Base-by-base conservation (phyloP, 2,888 invertebrate species). In the Drosophila anceps region DNA sequence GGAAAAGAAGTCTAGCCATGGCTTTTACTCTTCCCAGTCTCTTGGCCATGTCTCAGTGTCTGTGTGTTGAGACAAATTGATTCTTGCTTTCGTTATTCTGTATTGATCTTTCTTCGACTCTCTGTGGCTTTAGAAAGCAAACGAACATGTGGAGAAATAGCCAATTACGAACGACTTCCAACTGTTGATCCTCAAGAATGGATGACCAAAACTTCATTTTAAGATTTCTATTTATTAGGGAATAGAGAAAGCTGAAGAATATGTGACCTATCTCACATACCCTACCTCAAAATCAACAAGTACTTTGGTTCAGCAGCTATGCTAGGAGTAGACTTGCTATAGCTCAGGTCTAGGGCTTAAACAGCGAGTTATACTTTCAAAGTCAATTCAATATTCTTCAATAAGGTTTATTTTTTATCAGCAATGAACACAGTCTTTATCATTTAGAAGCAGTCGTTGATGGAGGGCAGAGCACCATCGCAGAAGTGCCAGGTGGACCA, bases 401-500 rank as follows among this genome's bases (percentile, higher is more conserved):
- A 43, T 5, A 24, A 10, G 7, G 13, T 71, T 72, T 72, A 70
- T 62, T 72, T 20, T 37, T n/a, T n/a, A 31, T 18, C 5, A 43
- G 6, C 2, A 13, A 31, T 10, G 37, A 35, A 27, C 8, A 18
- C 10, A 33, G 13, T 9, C 37, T 1, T 4, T 29, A 51, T 27
- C 61, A 70, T 29, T 84, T 88, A 91, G 79, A 90, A 91, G 71
- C 89, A 91, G 37, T 58, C 64, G 55, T 91, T 62, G 74, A 88
- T 86, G 73, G 81, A 84, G 9, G 89, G 81, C 64, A 91, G 68
- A n/a, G 41, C 37, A 29, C 91, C 91, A 29, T 50, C 64, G 77
- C 91, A 91, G 79, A 46, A 90, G 27, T 88, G 58, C 84, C 82
- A 91, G 66, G 83, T 82, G 67, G 89, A 82, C 92, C 92, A 92